A percentile compares a stretch with the other conserved stretches of the same genome.
These are phyloP conservation scores for Siniperca undulata DNA, from an alignment of 2,797 vertebrate species.

Conservation along the genomic window DNA sequence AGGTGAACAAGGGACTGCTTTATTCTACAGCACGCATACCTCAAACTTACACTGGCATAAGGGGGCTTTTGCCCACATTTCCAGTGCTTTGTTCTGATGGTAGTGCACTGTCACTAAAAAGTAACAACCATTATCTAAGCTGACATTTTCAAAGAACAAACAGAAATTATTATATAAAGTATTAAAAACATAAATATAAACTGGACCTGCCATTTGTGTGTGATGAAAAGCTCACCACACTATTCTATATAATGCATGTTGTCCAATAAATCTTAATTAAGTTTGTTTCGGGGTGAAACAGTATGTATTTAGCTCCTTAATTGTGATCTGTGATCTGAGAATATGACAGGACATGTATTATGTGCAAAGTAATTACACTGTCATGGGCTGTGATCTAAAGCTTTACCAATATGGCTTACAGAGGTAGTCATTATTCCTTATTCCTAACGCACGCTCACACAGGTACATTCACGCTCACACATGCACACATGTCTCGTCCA, in stretches of 20 bases:
- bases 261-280: background rate
- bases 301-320: background rate
- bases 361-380: background rate
- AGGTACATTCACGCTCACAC: slow-evolving; percentile 8
- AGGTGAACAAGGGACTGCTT: no score
- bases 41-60: no score
- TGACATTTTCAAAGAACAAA: background rate
- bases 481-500: slow-evolving; percentile 9
- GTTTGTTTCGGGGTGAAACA: background rate
- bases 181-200: background rate
- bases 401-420: background rate
- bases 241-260: background rate
- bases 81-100: no score
- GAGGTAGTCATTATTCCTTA: slow-evolving; percentile 10
- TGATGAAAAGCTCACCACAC: background rate
- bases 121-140: background rate
- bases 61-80: background rate
- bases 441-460: slow-evolving; percentile 13
- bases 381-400: background rate
- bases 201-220: no score
- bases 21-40: no score
- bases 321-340: background rate
- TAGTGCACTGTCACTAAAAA: background rate
- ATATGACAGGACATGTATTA: background rate
- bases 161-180: background rate